Conservation (phyloP, 92 coral and sea anemone species). For the Micromussa lordhowensis region DNA sequence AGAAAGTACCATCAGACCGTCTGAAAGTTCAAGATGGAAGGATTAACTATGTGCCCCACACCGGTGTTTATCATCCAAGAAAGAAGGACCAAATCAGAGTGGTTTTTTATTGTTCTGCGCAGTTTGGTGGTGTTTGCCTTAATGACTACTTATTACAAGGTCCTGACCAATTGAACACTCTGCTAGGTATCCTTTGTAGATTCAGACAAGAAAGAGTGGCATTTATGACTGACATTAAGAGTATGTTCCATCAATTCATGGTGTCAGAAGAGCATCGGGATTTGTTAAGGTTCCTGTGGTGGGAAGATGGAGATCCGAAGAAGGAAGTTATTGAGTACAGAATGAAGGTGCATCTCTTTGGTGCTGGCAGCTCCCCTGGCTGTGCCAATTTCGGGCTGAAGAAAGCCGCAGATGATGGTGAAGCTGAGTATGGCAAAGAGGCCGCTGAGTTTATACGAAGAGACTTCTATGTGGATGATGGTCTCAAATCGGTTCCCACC, state of each 20-base stretch:
- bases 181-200: too few species aligned
- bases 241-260: too few species aligned
- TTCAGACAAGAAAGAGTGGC: too few species aligned
- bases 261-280: too few species aligned
- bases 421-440: not conserved
- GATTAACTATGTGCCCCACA: conserved; percentile 58
- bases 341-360: conserved; percentile 11
- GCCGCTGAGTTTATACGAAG: not conserved
- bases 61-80: conserved; percentile 55
- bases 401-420: not conserved
- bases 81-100: conserved; percentile 46
- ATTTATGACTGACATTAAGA: too few species aligned
- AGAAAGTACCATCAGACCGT: conserved; percentile 38
- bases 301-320: too few species aligned
- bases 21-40: conserved; percentile 51
- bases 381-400: not conserved
- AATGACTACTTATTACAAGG: too few species aligned
- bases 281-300: too few species aligned
- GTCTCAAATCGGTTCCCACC: conserved; percentile 12
- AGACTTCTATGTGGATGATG: not conserved
- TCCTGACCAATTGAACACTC: too few species aligned
- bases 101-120: too few species aligned
- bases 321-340: not conserved
- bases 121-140: too few species aligned
- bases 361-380: not conserved